Base-by-base conservation (phyloP, 2,888 invertebrate genomes). In the Scaptomyza caliginosa region DNA sequence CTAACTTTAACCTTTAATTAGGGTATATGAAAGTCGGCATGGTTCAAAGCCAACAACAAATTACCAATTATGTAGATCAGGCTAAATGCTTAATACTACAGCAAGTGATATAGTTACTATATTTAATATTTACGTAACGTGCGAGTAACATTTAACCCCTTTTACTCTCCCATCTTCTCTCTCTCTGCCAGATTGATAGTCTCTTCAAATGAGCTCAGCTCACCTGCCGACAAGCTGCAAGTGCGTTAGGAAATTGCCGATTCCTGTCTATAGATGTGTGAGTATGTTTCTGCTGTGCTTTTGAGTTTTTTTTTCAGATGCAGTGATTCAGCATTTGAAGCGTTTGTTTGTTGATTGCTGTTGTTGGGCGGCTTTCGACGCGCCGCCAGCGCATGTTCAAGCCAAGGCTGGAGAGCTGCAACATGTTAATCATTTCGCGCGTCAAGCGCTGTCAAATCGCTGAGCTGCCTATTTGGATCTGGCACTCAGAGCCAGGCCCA, bases 401-500 rank as follows among this genome's bases (percentile, higher is more conserved):
- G 51, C 46, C 46, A 21, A 13, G n/a, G 16, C 13, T 34, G 40
- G 51, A 58, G 13, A 34, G 26, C 26, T 34, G 24, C 78, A 81
- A 81, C 81, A 82, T 82, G 81, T 82, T 82, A 82, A 82, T 85
- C 85, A 82, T 82, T 82, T 79, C 51, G 76, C 74, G 65, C 78
- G 78, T 78, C 81, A 84, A 76, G 64, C 76, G 73, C 67, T 80
- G 84, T 75, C 84, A 83, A 77, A 77, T 65, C 62, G 66, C 48
- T 43, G 32, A 39, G 48, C 43, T 62, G 64, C 49, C 49, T 32
- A 36, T 21, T 43, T 13, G 23, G 26, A 2, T 3, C 38, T 23
- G 19, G 16, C 19, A 19, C 23, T 19, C 36, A 30, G 26, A 11
- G 6, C 32, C 40, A 49, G 21, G 24, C 36, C 17, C 34, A 19